phyloP scores from a whole-genome alignment of 2,888 invertebrate species.

The Theristus sp. region DNA sequence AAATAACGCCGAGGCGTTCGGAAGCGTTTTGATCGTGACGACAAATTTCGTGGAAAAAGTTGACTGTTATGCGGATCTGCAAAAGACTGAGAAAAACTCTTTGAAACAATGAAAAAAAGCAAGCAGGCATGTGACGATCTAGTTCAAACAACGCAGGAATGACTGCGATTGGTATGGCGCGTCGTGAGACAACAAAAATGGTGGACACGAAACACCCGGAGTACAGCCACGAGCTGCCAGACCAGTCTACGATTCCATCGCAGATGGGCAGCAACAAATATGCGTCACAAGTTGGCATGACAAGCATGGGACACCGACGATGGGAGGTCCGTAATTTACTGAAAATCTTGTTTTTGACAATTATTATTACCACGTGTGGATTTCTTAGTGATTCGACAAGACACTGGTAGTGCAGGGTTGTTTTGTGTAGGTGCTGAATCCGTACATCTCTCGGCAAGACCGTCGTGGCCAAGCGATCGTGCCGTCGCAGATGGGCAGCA shows the following conservation, averaged over 20 bases:
- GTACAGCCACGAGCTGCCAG: constrained; percentile 11
- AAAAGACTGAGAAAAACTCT: too few species aligned
- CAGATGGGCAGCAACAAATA: constrained; percentile 29
- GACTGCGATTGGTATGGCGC: constrained; percentile 14
- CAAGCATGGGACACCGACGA: constrained; percentile 26
- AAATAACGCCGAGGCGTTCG: too few species aligned
- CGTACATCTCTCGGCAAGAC: constrained; percentile 25
- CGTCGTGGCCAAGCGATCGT: constrained; percentile 21
- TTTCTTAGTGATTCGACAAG: too few species aligned
- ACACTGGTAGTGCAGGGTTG: too few species aligned
- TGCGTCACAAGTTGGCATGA: constrained; percentile 24
- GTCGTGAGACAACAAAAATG: constrained; percentile 29
- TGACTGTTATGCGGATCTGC: too few species aligned
- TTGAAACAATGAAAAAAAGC: too few species aligned
- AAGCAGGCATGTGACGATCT: too few species aligned
- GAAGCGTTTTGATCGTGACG: too few species aligned
- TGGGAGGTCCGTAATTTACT: constrained; percentile 28
- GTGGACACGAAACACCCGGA: constrained; percentile 26
- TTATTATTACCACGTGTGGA: too few species aligned
- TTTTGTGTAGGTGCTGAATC: constrained; percentile 14
- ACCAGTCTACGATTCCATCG: constrained; percentile 9
- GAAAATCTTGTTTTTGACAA: too few species aligned
- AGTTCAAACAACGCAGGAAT: constrained; percentile 4
- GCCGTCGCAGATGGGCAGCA: constrained; percentile 7
- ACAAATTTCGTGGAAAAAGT: too few species aligned